Base-by-base conservation (phyloP, 2,797 vertebrate genomes). In the Pseudochirops corinnae region DNA sequence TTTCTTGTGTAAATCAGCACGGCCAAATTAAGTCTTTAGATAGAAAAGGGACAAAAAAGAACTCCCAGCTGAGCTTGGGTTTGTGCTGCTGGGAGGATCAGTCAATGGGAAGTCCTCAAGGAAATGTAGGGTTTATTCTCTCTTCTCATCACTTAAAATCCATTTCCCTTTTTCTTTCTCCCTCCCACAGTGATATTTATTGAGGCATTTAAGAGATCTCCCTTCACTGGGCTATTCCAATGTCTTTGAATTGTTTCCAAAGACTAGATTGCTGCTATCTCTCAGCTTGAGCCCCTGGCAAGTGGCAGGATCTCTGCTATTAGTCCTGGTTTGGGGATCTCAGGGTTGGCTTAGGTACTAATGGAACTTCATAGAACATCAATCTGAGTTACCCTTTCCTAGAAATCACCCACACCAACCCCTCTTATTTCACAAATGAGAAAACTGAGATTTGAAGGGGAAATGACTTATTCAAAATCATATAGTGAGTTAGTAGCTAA, bases 1-100 rank as follows among this genome's bases (percentile, higher is more conserved):
- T 82, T 96, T 55, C 6, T 67, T 31, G 53, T 55, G 93, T 56
- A 82, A 96, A 91, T 46, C 53, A 95, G 53, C 92, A 62, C 0
- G 0, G 14, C 93, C 26, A 58, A 90, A 94, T 96, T 29, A 46
- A 5, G 39, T 93, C 92, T 87, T 58, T 93, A 91, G 0, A 0
- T 26, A 67, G 90, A 2, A 39, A 91, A 93, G 55, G 31, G 93
- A 91, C 14, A 50, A 5, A 87, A 50, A 94, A 93, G 90, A 95
- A 52, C 11, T 46, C 52, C 91, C 52, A 57, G 90, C 39, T 10
- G 0, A n/a, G 82, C 6, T 67, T 14, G 26, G 7, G 50, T 2
- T 26, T 3, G 53, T n/a, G 62, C 3, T 24, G 26, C 55, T 21
- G 2, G 26, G 94, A 94, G 39, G 18, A 21, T 31, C 56, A 29